Evolutionary conservation across 1,140 invertebrate genomes (phyloP), one percentile per base, ranked within the genome.

Genomic region (Prorops nasuta): DNA sequence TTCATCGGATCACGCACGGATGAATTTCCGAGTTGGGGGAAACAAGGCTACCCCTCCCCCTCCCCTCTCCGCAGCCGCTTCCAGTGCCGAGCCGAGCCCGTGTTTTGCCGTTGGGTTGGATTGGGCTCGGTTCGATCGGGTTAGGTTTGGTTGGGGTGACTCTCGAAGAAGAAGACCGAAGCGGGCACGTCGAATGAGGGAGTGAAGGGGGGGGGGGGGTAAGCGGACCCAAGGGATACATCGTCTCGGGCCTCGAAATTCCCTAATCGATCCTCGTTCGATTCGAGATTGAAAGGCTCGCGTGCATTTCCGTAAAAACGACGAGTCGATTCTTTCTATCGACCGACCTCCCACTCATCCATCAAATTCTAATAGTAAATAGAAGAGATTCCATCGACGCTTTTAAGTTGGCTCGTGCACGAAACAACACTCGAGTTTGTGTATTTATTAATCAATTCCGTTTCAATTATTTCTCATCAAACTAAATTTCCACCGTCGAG

Each of bases 1-100:
- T 60, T 40, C 37, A 56, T 47, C 49, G 59, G 55, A 55, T 60
- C 61, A 64, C 59, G 61, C 61, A 64, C 61, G 63, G 53, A 55
- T 64, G 61, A 62, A 64, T 66, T 64, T 66, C 61, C 56, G 48
- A 63, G 56, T 61, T 35, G 58, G 56, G 58, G 56, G 54, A 58
- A 58, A 61, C 44, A 34, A 31, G 28, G 22, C 15, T 28, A 7
- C 18, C 10, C 12, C 32, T 18, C 44, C 31, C 15, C 24, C 24
- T 28, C 24, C 24, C 36, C n/a, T n/a, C n/a, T n/a, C n/a, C n/a
- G n/a, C n/a, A n/a, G n/a, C n/a, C n/a, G n/a, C n/a, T n/a, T n/a
- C n/a, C n/a, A n/a, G n/a, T n/a, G n/a, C n/a, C n/a, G n/a, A n/a
- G n/a, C n/a, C n/a, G n/a, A n/a, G n/a, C n/a, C n/a, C n/a, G n/a